A percentile compares a stretch with the other conserved stretches of the same genome.
These are phyloP conservation scores for Sphaeramia orbicularis DNA, from an alignment of 2,797 vertebrate species.

Conservation along the genomic window DNA sequence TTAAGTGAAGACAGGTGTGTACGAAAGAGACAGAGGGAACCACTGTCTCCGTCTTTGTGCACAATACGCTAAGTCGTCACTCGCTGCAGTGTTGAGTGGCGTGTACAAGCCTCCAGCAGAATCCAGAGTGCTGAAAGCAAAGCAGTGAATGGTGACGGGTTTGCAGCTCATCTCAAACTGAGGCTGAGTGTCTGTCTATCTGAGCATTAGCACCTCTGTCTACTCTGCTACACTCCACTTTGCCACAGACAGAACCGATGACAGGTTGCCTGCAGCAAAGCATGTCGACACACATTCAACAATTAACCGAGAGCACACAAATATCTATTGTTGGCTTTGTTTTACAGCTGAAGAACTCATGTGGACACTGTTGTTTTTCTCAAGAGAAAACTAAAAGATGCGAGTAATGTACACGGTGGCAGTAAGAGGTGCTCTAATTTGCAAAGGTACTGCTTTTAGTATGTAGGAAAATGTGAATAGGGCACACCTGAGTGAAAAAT, in stretches of 20 bases:
- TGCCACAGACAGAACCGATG: conserved; percentile 58
- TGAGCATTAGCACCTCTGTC: conserved; percentile 58
- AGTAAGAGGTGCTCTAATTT: too few species aligned
- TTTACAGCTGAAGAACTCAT: not conserved
- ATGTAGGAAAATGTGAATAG: too few species aligned
- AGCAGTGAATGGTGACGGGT: conserved; percentile 68
- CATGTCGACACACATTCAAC: conserved; percentile 56
- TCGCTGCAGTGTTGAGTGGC: conserved; percentile 44
- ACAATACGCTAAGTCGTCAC: conserved; percentile 8
- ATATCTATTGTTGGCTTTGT: conserved; percentile 30
- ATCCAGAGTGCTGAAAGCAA: conserved; percentile 68
- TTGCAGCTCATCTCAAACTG: conserved; percentile 62
- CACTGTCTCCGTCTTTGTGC: conserved; percentile 19
- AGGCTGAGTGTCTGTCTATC: conserved; percentile 60
- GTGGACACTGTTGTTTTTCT: conserved; percentile 4
- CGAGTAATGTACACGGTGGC: too few species aligned
- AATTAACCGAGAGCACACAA: conserved; percentile 36
- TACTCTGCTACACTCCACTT: conserved; percentile 47
- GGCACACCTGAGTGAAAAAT: too few species aligned
- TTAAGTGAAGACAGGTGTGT: conserved; percentile 58
- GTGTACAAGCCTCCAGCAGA: conserved; percentile 56
- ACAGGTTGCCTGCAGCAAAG: conserved; percentile 68
- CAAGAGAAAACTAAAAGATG: too few species aligned
- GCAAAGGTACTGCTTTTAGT: too few species aligned
- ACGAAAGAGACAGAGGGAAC: conserved; percentile 11